Base-by-base conservation (phyloP, 2,888 invertebrate species). In the Lasioglossum figueresi region DNA sequence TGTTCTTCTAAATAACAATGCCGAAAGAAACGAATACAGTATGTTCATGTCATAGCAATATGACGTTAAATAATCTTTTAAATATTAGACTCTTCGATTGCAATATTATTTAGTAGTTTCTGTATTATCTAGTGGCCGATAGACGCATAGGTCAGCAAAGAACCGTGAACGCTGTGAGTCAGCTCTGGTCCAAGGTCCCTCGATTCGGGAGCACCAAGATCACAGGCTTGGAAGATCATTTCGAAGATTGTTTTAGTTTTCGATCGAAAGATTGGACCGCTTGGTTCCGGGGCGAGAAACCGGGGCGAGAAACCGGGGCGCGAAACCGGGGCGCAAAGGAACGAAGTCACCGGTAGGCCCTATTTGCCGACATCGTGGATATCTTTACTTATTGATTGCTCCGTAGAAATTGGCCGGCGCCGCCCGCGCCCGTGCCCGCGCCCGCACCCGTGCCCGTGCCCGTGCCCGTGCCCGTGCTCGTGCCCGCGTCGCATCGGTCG, bases 401-500 rank as follows among this genome's bases (percentile, higher is more conserved):
- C 89, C 80, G 80, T 88, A 76, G 91, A 91, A 93, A 93, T 93
- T 93, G 93, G 93, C 93, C 92, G 93, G 93, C 93, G 92, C 93
- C 94, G 94, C 94, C 93, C 92, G 93, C 92, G 90, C 40, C 40
- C 40, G 40, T 0, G 8, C 37, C 8, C 37, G 10, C 8, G 43
- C 43, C 43, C 43, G 43, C 93, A n/a, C 94, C 93, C 92, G 93
- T 92, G 90, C 40, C 40, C 40, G 40, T 0, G 94, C 94, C 93
- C 92, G 93, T 92, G 90, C 40, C 40, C 40, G 40, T 0, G 94
- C 94, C 93, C 92, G 93, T 92, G 90, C 40, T 8, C 40, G 40
- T 0, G 94, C 94, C 93, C 92, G 93, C 92, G 90, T 91, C 92
- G 93, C 93, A 92, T 93, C 92, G 93, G 93, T 93, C 94, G 93